Conservation (phyloP, 2,113 vertebrate species). For the Gulo gulo region DNA sequence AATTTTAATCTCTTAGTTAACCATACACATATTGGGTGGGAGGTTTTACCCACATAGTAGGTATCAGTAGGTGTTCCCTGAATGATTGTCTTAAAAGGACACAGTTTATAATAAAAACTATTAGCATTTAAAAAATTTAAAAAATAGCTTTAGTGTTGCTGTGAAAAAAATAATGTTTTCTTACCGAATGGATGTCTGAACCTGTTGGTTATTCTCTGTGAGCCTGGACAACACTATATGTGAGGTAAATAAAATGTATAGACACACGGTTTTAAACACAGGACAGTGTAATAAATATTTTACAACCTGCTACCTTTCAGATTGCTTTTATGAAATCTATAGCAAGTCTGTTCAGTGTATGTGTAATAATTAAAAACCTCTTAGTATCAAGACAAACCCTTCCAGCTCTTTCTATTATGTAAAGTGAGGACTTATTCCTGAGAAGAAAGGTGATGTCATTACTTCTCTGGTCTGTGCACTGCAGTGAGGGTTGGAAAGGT, state of each 20-base stretch:
- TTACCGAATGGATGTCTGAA: background rate
- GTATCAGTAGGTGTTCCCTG: background rate
- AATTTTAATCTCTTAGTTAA: background rate
- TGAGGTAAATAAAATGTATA: background rate
- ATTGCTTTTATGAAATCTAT: background rate
- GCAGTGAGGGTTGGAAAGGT: background rate
- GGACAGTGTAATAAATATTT: background rate
- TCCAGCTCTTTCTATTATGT: background rate
- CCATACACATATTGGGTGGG: background rate
- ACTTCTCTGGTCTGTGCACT: background rate
- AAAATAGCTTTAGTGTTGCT: background rate
- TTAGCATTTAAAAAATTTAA: background rate
- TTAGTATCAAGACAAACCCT: background rate
- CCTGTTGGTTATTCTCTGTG: background rate
- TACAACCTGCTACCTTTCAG: background rate
- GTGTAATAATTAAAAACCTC: background rate
- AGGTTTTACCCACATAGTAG: background rate
- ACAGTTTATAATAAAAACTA: conserved; percentile 17
- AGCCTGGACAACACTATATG: background rate
- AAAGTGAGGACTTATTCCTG: background rate
- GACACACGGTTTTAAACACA: background rate
- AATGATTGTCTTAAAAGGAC: background rate
- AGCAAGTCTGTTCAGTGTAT: background rate
- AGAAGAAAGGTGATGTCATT: background rate
- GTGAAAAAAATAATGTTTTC: conserved; percentile 2